Conservation (phyloP, 2,888 invertebrate species). For the Acanthoscelides obtectus region DNA sequence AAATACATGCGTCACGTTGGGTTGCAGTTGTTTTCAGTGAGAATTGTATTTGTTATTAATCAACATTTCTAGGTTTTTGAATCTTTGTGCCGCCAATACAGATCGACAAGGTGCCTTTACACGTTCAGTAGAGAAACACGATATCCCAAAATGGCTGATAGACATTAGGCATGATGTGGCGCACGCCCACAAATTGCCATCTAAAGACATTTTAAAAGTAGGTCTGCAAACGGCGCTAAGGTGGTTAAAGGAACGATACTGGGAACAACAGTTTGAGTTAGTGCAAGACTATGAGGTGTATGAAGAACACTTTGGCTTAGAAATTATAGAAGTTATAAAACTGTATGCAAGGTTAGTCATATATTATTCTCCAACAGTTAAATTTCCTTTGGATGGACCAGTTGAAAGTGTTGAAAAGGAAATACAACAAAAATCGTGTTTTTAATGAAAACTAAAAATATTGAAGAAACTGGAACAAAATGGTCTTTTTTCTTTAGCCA, state of each 20-base stretch:
- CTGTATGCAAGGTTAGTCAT: background rate
- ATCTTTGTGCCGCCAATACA: slow-evolving; percentile 41
- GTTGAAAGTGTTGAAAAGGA: no score
- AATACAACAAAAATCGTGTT: no score
- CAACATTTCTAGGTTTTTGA: slow-evolving; percentile 44
- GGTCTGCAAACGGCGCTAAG: slow-evolving; percentile 59
- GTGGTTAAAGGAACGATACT: slow-evolving; percentile 68
- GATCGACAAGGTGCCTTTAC: slow-evolving; percentile 45
- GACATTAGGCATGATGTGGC: slow-evolving; percentile 73
- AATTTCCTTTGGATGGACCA: no score
- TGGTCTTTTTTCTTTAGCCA: no score
- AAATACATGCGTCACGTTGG: no score
- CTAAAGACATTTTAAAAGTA: slow-evolving; percentile 57
- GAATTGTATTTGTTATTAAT: no score
- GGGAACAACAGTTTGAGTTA: slow-evolving; percentile 52
- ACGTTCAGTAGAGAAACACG: slow-evolving; percentile 58
- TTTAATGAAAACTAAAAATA: no score
- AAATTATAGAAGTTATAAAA: slow-evolving; percentile 12
- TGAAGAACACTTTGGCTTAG: slow-evolving; percentile 14
- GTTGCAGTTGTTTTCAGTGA: no score
- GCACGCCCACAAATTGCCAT: slow-evolving; percentile 65
- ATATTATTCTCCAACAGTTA: no score
- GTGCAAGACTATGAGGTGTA: slow-evolving; percentile 17
- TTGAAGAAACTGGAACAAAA: no score
- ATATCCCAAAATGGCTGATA: slow-evolving; percentile 76